Percentiles rank a stretch among this genome's conserved stretches.
Evolutionary conservation across 2,888 invertebrate genomes (phyloP).

Genomic region (Rhagium mordax): DNA sequence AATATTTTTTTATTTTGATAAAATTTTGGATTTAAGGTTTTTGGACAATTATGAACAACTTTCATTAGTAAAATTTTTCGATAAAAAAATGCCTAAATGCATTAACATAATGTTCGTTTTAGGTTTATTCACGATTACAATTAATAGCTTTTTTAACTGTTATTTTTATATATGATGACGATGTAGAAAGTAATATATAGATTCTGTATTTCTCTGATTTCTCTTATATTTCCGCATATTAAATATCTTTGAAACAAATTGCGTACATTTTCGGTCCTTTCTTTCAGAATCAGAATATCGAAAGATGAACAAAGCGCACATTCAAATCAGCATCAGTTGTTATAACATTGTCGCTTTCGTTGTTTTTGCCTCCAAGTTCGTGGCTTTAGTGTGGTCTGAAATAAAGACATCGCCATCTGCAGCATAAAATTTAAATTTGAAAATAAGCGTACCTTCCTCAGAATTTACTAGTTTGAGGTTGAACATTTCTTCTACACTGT

Average conservation of each 20-base stretch:
- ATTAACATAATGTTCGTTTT: too few relatives aligned
- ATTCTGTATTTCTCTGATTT: too few relatives aligned
- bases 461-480: conserved; percentile 22
- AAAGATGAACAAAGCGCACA: conserved; percentile 1
- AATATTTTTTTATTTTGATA: too few relatives aligned
- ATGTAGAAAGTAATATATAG: too few relatives aligned
- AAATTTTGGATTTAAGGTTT: too few relatives aligned
- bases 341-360: conserved; percentile 19
- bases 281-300: neutral
- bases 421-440: conserved; percentile 44
- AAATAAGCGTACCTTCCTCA: conserved; percentile 31
- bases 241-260: neutral
- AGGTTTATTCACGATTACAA: too few relatives aligned
- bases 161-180: too few relatives aligned
- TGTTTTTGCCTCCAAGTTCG: conserved; percentile 19
- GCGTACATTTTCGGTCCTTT: neutral
- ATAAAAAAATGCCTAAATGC: too few relatives aligned
- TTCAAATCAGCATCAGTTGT: conserved; percentile 32
- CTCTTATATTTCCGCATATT: neutral
- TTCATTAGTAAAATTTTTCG: too few relatives aligned
- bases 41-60: too few relatives aligned
- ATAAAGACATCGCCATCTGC: conserved; percentile 46
- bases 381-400: conserved; percentile 45
- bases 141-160: too few relatives aligned
- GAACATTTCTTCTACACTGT: conserved; percentile 12